Percentiles rank a stretch among this genome's conserved stretches.
phyloP scores from a whole-genome alignment of 1,140 invertebrate genomes.

The Drosophila sproati region DNA sequence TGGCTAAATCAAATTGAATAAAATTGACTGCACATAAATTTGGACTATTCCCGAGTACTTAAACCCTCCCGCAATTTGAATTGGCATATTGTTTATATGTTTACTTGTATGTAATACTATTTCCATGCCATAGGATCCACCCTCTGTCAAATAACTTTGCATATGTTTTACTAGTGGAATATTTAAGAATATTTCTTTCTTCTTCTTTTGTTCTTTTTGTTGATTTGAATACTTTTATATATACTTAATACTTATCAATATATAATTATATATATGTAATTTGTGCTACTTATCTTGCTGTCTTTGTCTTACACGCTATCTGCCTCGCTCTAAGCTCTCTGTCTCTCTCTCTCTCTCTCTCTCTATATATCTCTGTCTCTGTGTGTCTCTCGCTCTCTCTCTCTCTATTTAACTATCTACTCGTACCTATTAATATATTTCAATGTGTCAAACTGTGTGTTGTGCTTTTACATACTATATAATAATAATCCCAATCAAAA shows the following conservation, averaged over 20 bases:
- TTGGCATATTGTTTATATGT: constrained; percentile 13
- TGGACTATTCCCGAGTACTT: constrained; percentile 42
- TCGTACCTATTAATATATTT: constrained; percentile 57
- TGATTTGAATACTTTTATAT: constrained; percentile 23
- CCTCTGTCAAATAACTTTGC: constrained; percentile 17
- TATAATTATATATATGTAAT: constrained; percentile 55
- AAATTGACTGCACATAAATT: constrained; percentile 48
- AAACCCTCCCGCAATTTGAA: constrained; percentile 32
- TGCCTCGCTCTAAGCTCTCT: constrained; percentile 26
- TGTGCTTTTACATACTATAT: constrained; percentile 71
- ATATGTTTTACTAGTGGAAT: constrained; percentile 47
- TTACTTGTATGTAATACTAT: neutral
- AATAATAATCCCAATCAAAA: constrained; percentile 65
- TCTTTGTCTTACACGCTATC: constrained; percentile 60
- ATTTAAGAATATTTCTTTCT: constrained; percentile 22
- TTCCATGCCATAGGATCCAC: constrained; percentile 10
- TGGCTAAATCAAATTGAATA: constrained; percentile 24
- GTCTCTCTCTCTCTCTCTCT: constrained; percentile 38
- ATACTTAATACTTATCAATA: constrained; percentile 22
- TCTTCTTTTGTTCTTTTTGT: constrained; percentile 20
- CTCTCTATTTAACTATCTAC: constrained; percentile 37
- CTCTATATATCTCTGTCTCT: constrained; percentile 18
- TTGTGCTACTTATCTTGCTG: constrained; percentile 54
- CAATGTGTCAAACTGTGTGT: constrained; percentile 78
- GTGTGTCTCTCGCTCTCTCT: constrained; percentile 14